Percentiles rank a stretch among this genome's conserved stretches.
These are phyloP conservation scores for Pardosa pseudoannulata DNA, from an alignment of 2,888 invertebrate species.

Conservation along the genomic window DNA sequence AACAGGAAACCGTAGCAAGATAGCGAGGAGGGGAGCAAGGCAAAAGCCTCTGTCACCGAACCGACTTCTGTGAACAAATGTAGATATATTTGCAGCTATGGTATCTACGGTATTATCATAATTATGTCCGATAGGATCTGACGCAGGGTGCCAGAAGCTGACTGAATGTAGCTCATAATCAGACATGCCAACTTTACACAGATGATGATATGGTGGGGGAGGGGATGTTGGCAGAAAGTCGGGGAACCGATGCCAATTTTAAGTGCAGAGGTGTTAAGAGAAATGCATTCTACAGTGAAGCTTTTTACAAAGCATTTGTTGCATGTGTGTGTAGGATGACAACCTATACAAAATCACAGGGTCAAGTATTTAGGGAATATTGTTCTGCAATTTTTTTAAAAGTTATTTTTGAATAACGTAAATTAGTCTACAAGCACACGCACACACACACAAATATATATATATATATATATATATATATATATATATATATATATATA, in stretches of 20 bases:
- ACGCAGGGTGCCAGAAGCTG: slow-evolving; percentile 48
- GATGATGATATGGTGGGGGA: neutral
- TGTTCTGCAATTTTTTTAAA: no score
- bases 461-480: no score
- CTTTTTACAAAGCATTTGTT: no score
- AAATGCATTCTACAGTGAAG: neutral
- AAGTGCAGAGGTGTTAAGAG: slow-evolving; percentile 6
- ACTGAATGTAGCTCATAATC: slow-evolving; percentile 25
- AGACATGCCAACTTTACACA: slow-evolving; percentile 22
- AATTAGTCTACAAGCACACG: no score
- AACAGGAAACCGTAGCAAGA: slow-evolving; percentile 38
- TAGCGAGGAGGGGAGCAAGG: slow-evolving; percentile 21
- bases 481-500: no score
- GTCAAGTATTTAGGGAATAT: no score
- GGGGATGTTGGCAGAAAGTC: slow-evolving; percentile 30
- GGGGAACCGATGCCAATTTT: slow-evolving; percentile 18
- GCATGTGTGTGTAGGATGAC: no score
- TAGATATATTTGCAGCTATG: slow-evolving; percentile 55
- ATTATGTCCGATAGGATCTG: slow-evolving; percentile 56
- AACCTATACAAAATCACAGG: no score
- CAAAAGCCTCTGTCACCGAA: slow-evolving; percentile 39
- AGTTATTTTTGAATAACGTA: no score
- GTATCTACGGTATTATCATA: slow-evolving; percentile 55
- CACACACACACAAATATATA: no score
- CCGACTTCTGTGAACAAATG: slow-evolving; percentile 57